Conservation (phyloP, 92 coral and sea anemone genomes). For the Siderastrea siderea region DNA sequence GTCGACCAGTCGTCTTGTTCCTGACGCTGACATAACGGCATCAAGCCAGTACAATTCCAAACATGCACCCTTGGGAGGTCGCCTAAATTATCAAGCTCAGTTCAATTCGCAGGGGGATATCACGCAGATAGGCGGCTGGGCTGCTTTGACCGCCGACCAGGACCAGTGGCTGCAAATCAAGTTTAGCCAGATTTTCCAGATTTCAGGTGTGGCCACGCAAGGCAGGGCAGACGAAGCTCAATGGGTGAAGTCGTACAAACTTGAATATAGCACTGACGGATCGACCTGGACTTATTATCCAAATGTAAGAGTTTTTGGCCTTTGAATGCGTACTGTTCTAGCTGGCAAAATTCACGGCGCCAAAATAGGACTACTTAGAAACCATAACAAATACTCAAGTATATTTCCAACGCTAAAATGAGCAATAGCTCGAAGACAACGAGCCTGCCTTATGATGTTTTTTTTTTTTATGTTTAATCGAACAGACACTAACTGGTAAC, state of each 20-base stretch:
- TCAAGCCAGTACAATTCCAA: slow-evolving; percentile 30
- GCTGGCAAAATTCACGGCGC: too few relatives aligned
- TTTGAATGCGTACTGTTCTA: neutral
- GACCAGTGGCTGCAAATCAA: slow-evolving; percentile 78
- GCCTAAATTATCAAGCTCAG: slow-evolving; percentile 47
- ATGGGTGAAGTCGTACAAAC: slow-evolving; percentile 78
- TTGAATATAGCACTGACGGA: slow-evolving; percentile 78
- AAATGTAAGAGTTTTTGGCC: slow-evolving; percentile 38
- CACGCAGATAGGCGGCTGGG: slow-evolving; percentile 75
- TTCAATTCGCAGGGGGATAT: slow-evolving; percentile 8
- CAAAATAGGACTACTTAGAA: too few relatives aligned
- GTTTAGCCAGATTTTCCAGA: slow-evolving; percentile 28
- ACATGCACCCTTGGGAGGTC: slow-evolving; percentile 64
- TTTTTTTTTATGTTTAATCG: neutral
- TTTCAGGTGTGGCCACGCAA: slow-evolving; percentile 89
- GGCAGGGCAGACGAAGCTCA: slow-evolving; percentile 73
- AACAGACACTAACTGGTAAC: slow-evolving; percentile 74
- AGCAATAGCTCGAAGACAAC: too few relatives aligned
- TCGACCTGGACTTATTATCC: slow-evolving; percentile 67
- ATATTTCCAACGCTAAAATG: too few relatives aligned
- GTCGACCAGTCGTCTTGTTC: slow-evolving; percentile 28
- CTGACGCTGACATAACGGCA: slow-evolving; percentile 73
- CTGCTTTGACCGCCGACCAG: slow-evolving; percentile 43
- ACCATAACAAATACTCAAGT: too few relatives aligned
- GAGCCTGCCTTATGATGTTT: too few relatives aligned